Percentiles rank a stretch among this genome's conserved stretches.
Evolutionary conservation across 2,113 vertebrate species (phyloP).

Genomic region (Bettongia penicillata): DNA sequence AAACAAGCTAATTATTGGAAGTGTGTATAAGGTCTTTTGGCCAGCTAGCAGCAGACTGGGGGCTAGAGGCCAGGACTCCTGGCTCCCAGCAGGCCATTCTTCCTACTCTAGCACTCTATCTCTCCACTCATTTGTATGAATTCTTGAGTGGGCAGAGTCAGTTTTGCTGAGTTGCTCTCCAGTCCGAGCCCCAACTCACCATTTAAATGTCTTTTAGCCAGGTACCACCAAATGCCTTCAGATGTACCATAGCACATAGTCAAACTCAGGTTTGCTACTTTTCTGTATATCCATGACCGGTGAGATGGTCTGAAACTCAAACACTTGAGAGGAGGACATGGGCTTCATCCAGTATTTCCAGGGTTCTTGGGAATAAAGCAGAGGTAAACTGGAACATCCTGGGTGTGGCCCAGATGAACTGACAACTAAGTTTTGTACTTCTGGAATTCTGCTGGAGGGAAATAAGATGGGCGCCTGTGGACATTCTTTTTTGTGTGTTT

Average conservation of each 20-base stretch:
- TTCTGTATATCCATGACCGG: slow-evolving; percentile 18
- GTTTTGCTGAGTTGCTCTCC: neutral
- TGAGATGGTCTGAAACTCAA: slow-evolving; percentile 39
- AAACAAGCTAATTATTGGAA: neutral
- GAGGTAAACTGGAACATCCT: neutral
- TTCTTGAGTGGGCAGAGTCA: neutral
- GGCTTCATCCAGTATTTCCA: slow-evolving; percentile 55
- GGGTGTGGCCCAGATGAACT: slow-evolving; percentile 31
- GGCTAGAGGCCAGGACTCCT: neutral
- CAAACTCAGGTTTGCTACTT: slow-evolving; percentile 19
- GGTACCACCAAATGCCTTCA: slow-evolving; percentile 47
- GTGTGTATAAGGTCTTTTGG: neutral
- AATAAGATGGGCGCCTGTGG: slow-evolving; percentile 24
- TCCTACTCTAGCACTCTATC: neutral
- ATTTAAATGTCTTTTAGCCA: slow-evolving; percentile 45
- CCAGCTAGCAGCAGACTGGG: neutral
- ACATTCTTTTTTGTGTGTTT: slow-evolving; percentile 20
- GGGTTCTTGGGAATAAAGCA: slow-evolving; percentile 28
- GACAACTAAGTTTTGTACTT: slow-evolving; percentile 27
- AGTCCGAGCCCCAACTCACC: neutral
- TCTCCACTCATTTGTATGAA: neutral
- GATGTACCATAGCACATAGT: slow-evolving; percentile 30
- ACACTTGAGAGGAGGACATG: slow-evolving; percentile 7
- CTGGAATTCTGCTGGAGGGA: slow-evolving; percentile 35
- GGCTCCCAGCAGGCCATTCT: neutral